Percentiles rank a stretch among this genome's conserved stretches.
Conservation (phyloP, 2,113 vertebrate genomes). For the Ciconia boyciana region DNA sequence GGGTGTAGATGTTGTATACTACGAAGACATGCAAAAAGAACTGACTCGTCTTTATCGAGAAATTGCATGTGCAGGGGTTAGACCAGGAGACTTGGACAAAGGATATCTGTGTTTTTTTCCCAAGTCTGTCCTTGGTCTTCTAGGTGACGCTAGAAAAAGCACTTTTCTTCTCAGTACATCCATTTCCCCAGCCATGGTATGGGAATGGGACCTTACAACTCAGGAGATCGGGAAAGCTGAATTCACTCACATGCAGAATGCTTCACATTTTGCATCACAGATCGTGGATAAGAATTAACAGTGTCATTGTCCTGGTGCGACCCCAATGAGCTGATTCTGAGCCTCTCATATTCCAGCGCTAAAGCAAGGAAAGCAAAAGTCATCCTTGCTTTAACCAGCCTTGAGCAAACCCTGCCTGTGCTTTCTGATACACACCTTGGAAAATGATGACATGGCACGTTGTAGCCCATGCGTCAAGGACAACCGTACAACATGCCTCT, state of each 20-base stretch:
- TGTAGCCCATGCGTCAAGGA: background rate
- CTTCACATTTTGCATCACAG: background rate
- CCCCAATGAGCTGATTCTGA: background rate
- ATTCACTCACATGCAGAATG: background rate
- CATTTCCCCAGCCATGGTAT: background rate
- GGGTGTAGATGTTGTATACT: background rate
- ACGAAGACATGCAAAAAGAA: background rate
- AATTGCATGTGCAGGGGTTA: background rate
- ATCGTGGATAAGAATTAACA: background rate
- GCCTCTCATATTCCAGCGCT: background rate
- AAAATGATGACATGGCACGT: background rate
- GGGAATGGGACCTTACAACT: background rate
- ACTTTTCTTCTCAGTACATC: background rate
- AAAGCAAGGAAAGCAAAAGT: slow-evolving; percentile 6
- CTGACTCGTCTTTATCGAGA: background rate
- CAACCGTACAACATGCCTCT: background rate
- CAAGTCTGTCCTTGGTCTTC: background rate
- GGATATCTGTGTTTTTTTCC: background rate
- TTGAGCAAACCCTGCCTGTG: background rate
- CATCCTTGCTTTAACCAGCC: background rate
- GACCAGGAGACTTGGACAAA: background rate
- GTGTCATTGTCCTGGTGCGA: background rate
- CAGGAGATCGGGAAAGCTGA: background rate
- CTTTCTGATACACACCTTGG: background rate
- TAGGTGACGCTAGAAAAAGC: background rate